Evolutionary conservation across 2,888 invertebrate genomes (phyloP).

Genomic region (Tortricodes alternella): DNA sequence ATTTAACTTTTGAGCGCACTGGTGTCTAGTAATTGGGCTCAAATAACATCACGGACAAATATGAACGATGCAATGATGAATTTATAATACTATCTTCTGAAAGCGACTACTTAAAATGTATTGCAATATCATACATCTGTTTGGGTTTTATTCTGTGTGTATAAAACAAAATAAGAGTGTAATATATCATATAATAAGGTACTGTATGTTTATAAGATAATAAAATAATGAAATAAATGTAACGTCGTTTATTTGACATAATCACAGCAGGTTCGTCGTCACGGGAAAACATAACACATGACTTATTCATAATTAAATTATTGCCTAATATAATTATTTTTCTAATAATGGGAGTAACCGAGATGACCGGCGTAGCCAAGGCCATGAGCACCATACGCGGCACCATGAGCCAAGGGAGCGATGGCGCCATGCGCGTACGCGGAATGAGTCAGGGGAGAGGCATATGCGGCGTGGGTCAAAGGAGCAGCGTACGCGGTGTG

Average conservation of each 20-base stretch:
- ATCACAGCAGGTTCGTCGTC: conserved; percentile 49
- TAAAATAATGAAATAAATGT: conserved; percentile 9
- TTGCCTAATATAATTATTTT: conserved; percentile 36
- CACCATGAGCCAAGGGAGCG: conserved; percentile 13
- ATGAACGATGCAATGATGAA: too few species aligned
- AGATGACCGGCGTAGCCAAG: conserved; percentile 41
- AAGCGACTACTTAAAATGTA: too few species aligned
- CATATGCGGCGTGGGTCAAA: conserved; percentile 33
- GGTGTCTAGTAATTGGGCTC: too few species aligned
- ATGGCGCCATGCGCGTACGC: conserved; percentile 35
- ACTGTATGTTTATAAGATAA: background rate
- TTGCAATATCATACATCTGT: too few species aligned
- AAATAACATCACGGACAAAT: too few species aligned
- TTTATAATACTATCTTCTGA: too few species aligned
- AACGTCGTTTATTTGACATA: conserved; percentile 36
- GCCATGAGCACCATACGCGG: conserved; percentile 33
- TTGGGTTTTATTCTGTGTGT: background rate
- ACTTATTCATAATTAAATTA: conserved; percentile 44
- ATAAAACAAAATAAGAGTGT: too few species aligned
- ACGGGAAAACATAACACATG: conserved; percentile 28
- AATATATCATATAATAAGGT: background rate
- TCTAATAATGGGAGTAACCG: conserved; percentile 50
- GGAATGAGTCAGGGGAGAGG: conserved; percentile 34
- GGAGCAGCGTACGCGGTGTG: conserved; percentile 34
- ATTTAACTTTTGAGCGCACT: too few species aligned